Base-by-base conservation (phyloP, 2,113 vertebrate species). In the Bungarus multicinctus region DNA sequence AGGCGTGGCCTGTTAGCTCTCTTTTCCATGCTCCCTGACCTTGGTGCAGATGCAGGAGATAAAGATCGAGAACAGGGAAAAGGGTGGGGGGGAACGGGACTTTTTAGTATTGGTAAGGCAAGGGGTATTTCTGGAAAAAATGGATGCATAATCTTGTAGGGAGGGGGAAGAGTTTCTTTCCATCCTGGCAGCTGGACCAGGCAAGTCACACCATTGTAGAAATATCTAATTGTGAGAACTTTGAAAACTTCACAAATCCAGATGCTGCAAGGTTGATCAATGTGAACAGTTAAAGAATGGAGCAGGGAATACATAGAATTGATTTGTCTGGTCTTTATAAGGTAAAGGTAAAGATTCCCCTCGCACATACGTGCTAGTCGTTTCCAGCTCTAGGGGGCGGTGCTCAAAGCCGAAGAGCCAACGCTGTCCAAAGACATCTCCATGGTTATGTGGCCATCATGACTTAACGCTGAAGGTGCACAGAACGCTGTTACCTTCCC, bases 31-130 rank as follows among this genome's bases (percentile, higher is more conserved):
- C 92, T 89, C 89, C 43, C 69, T 89, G 92, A 58, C 54, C 92
- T 89, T 47, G 89, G 92, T 14, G n/a, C 30, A 92, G 88, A 92
- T 92, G 69, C 16, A 55, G 5, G 11, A 93, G 92, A 93, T 93
- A 93, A 93, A 89, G 30, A 50, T 45, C 25, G 0, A 47, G 92
- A 92, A 87, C n/a, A 39, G 50, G 39, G 30, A 4, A 16, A 47
- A 6, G 16, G 1, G 10, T 4, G 47, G 3, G 10, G 87, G 9
- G 2, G n/a, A n/a, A 10, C 23, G 27, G 47, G 9, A 23, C 16
- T 57, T 16, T 89, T 55, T 6, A n/a, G n/a, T 5, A 5, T 3
- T 89, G 87, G n/a, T 8, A 89, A 58, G 30, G 43, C 20, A 60
- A 93, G 43, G 58, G 9, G 22, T 89, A 30, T 27, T 89, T 45